Conservation (phyloP, 2,888 invertebrate species). For the Stratiomys singularior region DNA sequence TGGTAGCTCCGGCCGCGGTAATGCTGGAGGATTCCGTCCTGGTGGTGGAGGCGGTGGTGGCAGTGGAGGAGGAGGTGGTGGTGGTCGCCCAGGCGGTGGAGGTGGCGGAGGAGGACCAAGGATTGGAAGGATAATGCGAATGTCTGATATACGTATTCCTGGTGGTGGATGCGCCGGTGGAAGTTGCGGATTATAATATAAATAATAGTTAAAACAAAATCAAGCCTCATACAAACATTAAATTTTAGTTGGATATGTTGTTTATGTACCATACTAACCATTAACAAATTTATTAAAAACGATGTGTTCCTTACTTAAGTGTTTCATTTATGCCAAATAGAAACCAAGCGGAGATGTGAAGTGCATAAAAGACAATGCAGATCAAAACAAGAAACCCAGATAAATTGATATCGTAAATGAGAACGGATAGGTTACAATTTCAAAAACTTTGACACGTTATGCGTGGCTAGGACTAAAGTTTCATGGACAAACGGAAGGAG, state of each 20-base stretch:
- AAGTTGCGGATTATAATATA: slow-evolving; percentile 47
- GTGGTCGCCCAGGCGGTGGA: slow-evolving; percentile 48
- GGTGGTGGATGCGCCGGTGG: slow-evolving; percentile 54
- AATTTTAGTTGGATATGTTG: background rate
- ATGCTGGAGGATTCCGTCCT: slow-evolving; percentile 34
- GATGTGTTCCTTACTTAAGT: no score
- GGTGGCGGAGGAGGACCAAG: slow-evolving; percentile 51
- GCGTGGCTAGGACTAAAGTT: no score
- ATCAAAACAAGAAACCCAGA: no score
- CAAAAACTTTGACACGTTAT: no score
- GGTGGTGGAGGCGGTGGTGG: slow-evolving; percentile 50
- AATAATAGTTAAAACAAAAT: background rate
- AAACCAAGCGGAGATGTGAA: no score
- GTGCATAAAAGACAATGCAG: no score
- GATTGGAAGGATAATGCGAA: slow-evolving; percentile 53
- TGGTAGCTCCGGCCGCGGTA: slow-evolving; percentile 43
- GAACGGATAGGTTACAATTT: no score
- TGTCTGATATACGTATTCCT: slow-evolving; percentile 53
- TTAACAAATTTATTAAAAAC: no score
- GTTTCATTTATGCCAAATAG: no score
- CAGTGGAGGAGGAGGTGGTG: slow-evolving; percentile 33
- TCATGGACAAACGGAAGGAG: no score
- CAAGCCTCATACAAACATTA: background rate
- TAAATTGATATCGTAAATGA: no score
- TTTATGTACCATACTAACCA: background rate